These are phyloP conservation scores for Capitella teleta DNA, from an alignment of 1,140 invertebrate genomes.

Conservation along the genomic window DNA sequence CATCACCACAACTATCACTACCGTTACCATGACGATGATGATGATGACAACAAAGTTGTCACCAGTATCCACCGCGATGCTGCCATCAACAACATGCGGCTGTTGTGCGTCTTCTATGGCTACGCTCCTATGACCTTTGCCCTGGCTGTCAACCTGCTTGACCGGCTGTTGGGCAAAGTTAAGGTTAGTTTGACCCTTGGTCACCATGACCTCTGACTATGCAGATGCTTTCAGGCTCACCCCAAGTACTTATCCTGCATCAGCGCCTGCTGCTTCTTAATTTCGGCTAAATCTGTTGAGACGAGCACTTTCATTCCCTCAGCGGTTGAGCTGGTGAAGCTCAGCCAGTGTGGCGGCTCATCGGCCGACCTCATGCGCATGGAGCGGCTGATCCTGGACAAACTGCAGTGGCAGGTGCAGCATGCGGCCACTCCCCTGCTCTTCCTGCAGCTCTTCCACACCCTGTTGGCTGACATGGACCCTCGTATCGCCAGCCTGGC, in stretches of 20 bases:
- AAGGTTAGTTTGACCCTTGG: constrained; percentile 12
- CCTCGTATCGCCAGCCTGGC: neutral
- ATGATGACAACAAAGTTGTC: constrained; percentile 6
- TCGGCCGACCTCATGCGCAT: constrained; percentile 14
- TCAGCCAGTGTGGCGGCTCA: constrained; percentile 13
- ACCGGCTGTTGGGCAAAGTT: constrained; percentile 14
- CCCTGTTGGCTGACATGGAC: constrained; percentile 9
- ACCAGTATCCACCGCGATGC: constrained; percentile 8
- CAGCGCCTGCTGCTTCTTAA: constrained; percentile 14
- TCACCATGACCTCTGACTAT: neutral
- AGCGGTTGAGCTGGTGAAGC: constrained; percentile 9
- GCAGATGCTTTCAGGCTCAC: constrained; percentile 6
- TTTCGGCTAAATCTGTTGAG: constrained; percentile 14
- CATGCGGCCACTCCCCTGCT: constrained; percentile 12
- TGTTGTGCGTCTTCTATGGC: constrained; percentile 13
- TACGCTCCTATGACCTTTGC: constrained; percentile 15
- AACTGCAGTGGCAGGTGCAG: constrained; percentile 14
- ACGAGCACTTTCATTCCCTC: constrained; percentile 13
- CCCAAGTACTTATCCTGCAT: constrained; percentile 18
- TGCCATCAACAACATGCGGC: constrained; percentile 11
- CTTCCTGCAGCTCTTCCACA: constrained; percentile 14
- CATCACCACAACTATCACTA: too few relatives aligned
- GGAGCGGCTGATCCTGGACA: constrained; percentile 16
- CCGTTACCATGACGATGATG: too few relatives aligned
- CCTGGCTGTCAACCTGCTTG: constrained; percentile 13